phyloP scores from a whole-genome alignment of 2,888 invertebrate genomes.

The Drosophila ochracea region DNA sequence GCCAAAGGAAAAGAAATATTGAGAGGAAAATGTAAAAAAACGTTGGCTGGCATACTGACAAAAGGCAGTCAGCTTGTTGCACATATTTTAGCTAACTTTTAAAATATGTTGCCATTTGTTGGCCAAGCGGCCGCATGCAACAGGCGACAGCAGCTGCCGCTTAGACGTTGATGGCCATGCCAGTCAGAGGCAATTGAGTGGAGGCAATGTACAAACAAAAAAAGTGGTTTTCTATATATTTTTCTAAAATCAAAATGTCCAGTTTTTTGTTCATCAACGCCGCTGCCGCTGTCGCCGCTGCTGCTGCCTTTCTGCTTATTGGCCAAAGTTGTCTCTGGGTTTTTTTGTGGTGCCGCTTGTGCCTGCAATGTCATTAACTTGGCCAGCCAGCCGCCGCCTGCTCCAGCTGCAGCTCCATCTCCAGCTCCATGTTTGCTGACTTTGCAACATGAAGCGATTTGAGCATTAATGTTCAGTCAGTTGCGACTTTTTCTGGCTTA shows the following conservation, averaged over 20 bases:
- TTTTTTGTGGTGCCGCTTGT: slow-evolving; percentile 41
- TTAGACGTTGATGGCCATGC: slow-evolving; percentile 68
- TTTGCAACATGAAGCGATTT: slow-evolving; percentile 83
- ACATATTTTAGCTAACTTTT: slow-evolving; percentile 78
- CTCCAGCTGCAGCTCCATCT: slow-evolving; percentile 37
- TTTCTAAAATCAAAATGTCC: slow-evolving; percentile 82
- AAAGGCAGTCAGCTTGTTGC: slow-evolving; percentile 55
- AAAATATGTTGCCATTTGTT: slow-evolving; percentile 66
- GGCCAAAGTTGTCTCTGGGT: slow-evolving; percentile 80
- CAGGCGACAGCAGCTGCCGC: slow-evolving; percentile 57
- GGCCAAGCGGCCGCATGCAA: slow-evolving; percentile 38
- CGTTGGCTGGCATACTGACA: slow-evolving; percentile 18
- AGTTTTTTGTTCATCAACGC: slow-evolving; percentile 81
- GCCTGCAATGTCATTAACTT: slow-evolving; percentile 79
- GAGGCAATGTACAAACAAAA: slow-evolving; percentile 42
- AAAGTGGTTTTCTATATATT: slow-evolving; percentile 82
- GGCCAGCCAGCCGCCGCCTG: slow-evolving; percentile 45
- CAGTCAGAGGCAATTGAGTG: slow-evolving; percentile 40
- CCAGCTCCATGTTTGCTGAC: slow-evolving; percentile 67
- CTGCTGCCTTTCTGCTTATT: slow-evolving; percentile 56
- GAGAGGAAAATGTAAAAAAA: slow-evolving; percentile 22
- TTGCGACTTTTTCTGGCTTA: slow-evolving; percentile 36
- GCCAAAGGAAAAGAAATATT: slow-evolving; percentile 10
- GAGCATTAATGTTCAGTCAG: slow-evolving; percentile 81
- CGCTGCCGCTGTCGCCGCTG: slow-evolving; percentile 51